Conservation (phyloP, 1,140 invertebrate species). For the Callitettix versicolor region DNA sequence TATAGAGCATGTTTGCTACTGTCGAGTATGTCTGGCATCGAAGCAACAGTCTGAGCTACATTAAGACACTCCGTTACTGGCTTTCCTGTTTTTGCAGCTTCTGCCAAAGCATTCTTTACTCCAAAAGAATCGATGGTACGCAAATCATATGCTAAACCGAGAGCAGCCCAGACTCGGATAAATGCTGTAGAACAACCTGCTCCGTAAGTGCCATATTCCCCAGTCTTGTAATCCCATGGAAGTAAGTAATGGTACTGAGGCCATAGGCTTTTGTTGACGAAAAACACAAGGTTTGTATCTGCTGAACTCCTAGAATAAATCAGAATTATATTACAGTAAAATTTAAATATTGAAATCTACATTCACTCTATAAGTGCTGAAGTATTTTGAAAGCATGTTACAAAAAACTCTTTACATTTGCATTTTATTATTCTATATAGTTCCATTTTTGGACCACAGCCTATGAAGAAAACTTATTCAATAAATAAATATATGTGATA, state of each 20-base stretch:
- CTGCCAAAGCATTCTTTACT: conserved; percentile 46
- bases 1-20: neutral
- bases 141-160: conserved; percentile 46
- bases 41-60: conserved; percentile 28
- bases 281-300: conserved; percentile 59
- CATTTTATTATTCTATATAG: no score
- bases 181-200: conserved; percentile 49
- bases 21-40: conserved; percentile 9
- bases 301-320: conserved; percentile 45
- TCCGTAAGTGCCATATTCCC: conserved; percentile 63
- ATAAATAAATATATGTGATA: no score
- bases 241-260: conserved; percentile 65
- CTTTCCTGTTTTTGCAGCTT: conserved; percentile 38
- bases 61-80: conserved; percentile 42
- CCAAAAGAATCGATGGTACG: conserved; percentile 47
- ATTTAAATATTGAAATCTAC: neutral
- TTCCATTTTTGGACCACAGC: no score
- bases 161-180: conserved; percentile 51
- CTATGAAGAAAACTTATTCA: no score
- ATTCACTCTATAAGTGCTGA: neutral
- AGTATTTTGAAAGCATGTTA: neutral
- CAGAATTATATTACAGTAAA: neutral
- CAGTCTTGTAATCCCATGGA: conserved; percentile 63
- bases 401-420: conserved; percentile 4
- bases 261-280: conserved; percentile 62